Percentiles rank a stretch among this genome's conserved stretches.
phyloP scores from a whole-genome alignment of 2,113 vertebrate genomes.

The rabbit (Oryctolagus cuniculus) region DNA sequence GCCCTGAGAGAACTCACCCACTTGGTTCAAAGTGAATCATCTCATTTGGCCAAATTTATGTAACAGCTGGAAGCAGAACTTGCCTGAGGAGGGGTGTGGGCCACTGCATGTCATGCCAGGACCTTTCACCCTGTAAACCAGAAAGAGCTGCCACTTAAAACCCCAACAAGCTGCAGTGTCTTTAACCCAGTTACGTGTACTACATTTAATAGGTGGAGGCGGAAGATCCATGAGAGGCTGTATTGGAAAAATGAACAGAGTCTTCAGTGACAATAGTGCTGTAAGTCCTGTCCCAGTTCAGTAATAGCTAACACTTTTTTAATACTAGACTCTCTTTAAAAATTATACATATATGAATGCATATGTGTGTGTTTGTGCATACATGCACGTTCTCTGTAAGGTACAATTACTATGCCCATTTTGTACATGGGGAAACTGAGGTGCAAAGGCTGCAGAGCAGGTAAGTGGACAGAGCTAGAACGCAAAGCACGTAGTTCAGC shows the following conservation, averaged over 20 bases:
- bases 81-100: neutral
- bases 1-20: neutral
- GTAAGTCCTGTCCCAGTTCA: neutral
- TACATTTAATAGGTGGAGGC: neutral
- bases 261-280: neutral
- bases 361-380: too few species aligned
- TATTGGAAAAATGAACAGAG: neutral
- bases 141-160: conserved; percentile 53
- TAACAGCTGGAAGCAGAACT: neutral
- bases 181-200: conserved; percentile 30
- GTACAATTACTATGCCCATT: neutral
- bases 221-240: neutral
- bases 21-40: neutral
- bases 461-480: neutral
- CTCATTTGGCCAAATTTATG: neutral
- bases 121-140: conserved; percentile 57
- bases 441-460: neutral
- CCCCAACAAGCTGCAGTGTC: neutral
- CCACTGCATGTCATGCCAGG: neutral
- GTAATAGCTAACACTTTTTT: neutral
- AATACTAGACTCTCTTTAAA: neutral
- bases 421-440: neutral
- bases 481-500: neutral
- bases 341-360: neutral
- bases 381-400: neutral